Percentiles rank a stretch among this genome's conserved stretches.
Evolutionary conservation across 2,113 vertebrate species (phyloP).

Genomic region (Polypterus bichir): DNA sequence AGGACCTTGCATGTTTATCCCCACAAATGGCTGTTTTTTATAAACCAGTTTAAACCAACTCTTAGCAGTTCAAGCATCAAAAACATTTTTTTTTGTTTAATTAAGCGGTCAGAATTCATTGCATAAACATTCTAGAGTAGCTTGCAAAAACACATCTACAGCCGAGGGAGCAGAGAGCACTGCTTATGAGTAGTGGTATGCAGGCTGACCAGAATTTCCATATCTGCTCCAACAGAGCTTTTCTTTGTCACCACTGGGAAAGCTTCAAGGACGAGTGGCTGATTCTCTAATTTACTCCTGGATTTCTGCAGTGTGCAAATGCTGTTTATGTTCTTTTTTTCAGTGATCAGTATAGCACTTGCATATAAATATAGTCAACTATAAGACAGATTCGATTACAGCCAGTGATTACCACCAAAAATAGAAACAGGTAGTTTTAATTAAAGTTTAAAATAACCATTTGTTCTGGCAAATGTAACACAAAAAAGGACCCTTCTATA

Average conservation of each 20-base stretch:
- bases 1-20: constrained; percentile 30
- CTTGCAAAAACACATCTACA: constrained; percentile 57
- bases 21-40: constrained; percentile 31
- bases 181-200: constrained; percentile 56
- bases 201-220: constrained; percentile 33
- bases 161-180: constrained; percentile 28
- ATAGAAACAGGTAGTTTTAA: too few relatives aligned
- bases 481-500: background rate
- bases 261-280: constrained; percentile 42
- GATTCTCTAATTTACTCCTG: constrained; percentile 40
- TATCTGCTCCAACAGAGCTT: constrained; percentile 24
- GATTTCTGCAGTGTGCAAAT: constrained; percentile 20
- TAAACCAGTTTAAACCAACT: constrained; percentile 56
- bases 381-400: background rate
- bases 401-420: too few relatives aligned
- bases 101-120: constrained; percentile 60
- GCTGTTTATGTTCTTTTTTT: constrained; percentile 57
- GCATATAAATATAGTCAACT: background rate
- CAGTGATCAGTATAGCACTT: constrained; percentile 18
- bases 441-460: background rate
- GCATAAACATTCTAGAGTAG: constrained; percentile 70
- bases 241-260: constrained; percentile 49
- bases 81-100: constrained; percentile 48
- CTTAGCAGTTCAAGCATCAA: constrained; percentile 43
- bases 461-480: background rate